Conservation (phyloP, 2,888 invertebrate species). For the Microctonus aethiopoides region DNA sequence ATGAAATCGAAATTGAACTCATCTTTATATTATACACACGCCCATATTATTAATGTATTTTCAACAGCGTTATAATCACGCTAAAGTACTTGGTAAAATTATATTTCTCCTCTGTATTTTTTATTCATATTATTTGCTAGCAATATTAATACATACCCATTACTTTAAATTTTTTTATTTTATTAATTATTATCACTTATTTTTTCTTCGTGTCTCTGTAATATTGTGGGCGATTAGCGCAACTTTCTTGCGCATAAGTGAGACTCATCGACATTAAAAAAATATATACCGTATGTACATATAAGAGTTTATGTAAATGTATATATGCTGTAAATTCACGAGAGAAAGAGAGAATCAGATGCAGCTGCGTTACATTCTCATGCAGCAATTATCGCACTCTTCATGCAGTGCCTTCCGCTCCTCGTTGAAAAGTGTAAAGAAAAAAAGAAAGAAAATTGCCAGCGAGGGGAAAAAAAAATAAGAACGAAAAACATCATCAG, state of each 20-base stretch:
- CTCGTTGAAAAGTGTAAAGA: background rate
- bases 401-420: conserved; percentile 23
- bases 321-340: background rate
- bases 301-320: conserved; percentile 1
- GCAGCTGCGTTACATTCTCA: conserved; percentile 31
- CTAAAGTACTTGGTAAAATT: no score
- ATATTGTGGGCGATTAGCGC: conserved; percentile 2
- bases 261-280: conserved; percentile 3
- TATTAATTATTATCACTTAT: background rate
- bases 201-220: background rate
- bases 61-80: background rate
- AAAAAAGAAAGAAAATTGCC: background rate
- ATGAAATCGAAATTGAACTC: background rate
- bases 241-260: conserved; percentile 6
- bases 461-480: background rate
- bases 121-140: no score
- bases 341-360: conserved; percentile 25
- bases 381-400: conserved; percentile 28
- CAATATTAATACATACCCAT: no score
- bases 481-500: background rate
- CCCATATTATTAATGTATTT: background rate
- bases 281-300: conserved; percentile 2
- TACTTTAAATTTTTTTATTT: background rate
- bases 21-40: conserved; percentile 3
- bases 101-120: no score